These are phyloP conservation scores for Sebastes diaconus DNA, from an alignment of 2,797 vertebrate species.

Conservation along the genomic window DNA sequence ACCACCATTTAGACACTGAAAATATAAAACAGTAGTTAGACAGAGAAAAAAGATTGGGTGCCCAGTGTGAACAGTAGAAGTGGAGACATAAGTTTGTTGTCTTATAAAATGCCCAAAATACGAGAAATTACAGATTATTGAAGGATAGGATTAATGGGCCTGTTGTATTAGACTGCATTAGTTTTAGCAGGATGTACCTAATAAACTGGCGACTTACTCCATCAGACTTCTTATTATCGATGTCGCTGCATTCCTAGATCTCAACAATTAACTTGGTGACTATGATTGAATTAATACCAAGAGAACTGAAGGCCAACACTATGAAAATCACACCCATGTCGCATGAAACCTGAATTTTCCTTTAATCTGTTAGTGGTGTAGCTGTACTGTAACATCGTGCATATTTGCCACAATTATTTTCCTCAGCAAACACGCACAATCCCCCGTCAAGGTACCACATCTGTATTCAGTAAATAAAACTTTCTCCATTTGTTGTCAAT, in stretches of 20 bases:
- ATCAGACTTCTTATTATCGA: not conserved
- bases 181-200: not conserved
- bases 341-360: not conserved
- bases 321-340: not conserved
- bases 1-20: not conserved
- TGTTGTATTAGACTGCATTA: not conserved
- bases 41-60: not conserved
- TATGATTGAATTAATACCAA: not conserved
- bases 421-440: not conserved
- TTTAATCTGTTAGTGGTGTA: not conserved
- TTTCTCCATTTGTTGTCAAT: conserved; percentile 27
- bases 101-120: not conserved
- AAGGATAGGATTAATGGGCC: not conserved
- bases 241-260: not conserved
- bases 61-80: not conserved
- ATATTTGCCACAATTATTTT: not conserved
- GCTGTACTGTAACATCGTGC: not conserved
- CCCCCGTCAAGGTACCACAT: conserved; percentile 1
- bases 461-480: not conserved
- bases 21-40: not conserved
- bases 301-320: not conserved
- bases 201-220: not conserved
- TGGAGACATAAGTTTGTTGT: not conserved
- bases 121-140: not conserved
- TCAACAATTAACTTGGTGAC: not conserved